Conservation (phyloP, 2,888 invertebrate species). For the Pecten maximus region DNA sequence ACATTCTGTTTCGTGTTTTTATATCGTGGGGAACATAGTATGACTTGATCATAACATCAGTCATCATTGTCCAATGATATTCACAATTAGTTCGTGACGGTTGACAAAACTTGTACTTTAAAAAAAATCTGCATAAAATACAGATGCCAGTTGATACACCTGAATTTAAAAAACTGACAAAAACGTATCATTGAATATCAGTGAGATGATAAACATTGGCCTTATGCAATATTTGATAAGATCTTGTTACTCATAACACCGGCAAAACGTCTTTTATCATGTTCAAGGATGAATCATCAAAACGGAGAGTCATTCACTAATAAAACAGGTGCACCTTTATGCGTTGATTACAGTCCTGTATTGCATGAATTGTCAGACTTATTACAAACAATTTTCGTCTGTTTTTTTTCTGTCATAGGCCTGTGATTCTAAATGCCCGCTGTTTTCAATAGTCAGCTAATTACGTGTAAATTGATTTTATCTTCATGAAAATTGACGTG, state of each 20-base stretch:
- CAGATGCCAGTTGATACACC: too few species aligned
- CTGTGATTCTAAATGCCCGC: too few species aligned
- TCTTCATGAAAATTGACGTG: too few species aligned
- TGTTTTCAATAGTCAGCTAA: too few species aligned
- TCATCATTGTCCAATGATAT: neutral
- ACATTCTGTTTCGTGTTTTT: too few species aligned
- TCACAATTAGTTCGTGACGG: neutral
- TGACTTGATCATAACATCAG: neutral
- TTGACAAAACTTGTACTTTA: neutral
- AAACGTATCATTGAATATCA: neutral
- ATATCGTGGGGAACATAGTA: too few species aligned
- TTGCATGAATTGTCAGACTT: constrained; percentile 12
- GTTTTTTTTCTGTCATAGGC: too few species aligned
- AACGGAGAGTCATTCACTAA: neutral
- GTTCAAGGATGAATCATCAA: neutral
- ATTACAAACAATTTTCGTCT: neutral
- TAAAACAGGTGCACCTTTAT: neutral
- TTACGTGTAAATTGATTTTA: too few species aligned
- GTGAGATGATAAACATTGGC: neutral
- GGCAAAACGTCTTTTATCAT: neutral
- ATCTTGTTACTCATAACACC: neutral
- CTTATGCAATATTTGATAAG: neutral
- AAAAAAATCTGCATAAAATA: neutral
- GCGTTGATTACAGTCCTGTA: neutral
- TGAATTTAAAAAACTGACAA: neutral